Conservation (phyloP, 2,888 invertebrate species). For the Hydropsyche betteni region DNA sequence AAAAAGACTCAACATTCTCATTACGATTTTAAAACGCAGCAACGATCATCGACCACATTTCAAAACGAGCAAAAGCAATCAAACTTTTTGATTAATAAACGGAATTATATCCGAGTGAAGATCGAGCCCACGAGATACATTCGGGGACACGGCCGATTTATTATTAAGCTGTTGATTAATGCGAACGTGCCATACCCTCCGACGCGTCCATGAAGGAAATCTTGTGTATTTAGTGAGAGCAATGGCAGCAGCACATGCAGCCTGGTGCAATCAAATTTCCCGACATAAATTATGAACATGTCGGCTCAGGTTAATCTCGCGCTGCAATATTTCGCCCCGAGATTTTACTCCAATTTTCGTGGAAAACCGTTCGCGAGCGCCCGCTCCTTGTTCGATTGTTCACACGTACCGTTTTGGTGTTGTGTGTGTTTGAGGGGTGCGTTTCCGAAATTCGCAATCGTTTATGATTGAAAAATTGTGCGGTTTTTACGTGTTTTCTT, state of each 20-base stretch:
- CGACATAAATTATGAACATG: constrained; percentile 24
- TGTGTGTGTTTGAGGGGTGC: no score
- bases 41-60: not conserved
- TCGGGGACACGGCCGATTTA: constrained; percentile 13
- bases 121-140: constrained; percentile 8
- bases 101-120: not conserved
- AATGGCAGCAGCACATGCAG: constrained; percentile 13
- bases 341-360: no score
- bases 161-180: constrained; percentile 28
- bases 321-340: no score
- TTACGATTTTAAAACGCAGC: no score
- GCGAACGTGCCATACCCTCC: not conserved
- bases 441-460: no score
- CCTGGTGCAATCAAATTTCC: constrained; percentile 29
- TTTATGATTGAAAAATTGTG: no score
- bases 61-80: not conserved
- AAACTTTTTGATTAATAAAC: not conserved
- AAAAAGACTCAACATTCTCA: no score
- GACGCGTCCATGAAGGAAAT: not conserved
- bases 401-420: no score
- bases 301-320: constrained; percentile 15
- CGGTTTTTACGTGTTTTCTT: no score
- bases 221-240: not conserved
- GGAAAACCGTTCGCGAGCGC: no score
- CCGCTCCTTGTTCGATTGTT: no score